Evolutionary conservation across 2,888 invertebrate species (phyloP).

Genomic region (Pycnomerus fuliginosus): DNA sequence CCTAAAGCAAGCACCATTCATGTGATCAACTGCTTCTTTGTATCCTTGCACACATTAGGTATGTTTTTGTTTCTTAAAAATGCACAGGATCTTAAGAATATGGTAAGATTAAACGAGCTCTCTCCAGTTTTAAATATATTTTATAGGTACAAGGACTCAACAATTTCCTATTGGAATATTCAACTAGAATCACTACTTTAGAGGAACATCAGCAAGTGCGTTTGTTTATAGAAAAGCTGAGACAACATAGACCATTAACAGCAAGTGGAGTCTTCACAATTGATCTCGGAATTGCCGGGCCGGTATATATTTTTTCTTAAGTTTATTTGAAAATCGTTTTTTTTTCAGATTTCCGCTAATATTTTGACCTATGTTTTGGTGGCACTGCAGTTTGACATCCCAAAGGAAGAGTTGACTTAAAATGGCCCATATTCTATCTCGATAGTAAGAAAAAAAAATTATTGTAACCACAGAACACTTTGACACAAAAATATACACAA

Average conservation of each 20-base stretch:
- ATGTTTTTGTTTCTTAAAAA: slow-evolving; percentile 46
- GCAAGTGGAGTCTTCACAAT: slow-evolving; percentile 50
- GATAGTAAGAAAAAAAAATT: too few species aligned
- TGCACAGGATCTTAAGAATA: slow-evolving; percentile 46
- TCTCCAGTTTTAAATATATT: background rate
- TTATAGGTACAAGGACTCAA: slow-evolving; percentile 46
- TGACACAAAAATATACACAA: too few species aligned
- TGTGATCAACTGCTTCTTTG: slow-evolving; percentile 45
- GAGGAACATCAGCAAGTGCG: slow-evolving; percentile 50
- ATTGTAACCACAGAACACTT: too few species aligned
- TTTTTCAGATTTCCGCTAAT: slow-evolving; percentile 49
- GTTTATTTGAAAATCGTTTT: background rate
- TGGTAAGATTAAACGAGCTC: slow-evolving; percentile 37
- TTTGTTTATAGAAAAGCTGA: slow-evolving; percentile 49
- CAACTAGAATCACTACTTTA: slow-evolving; percentile 42
- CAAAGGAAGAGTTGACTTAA: slow-evolving; percentile 34
- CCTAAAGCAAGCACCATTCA: slow-evolving; percentile 42
- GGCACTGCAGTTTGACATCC: slow-evolving; percentile 50
- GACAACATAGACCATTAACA: slow-evolving; percentile 45
- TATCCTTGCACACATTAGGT: slow-evolving; percentile 44
- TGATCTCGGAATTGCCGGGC: slow-evolving; percentile 49
- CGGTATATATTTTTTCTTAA: slow-evolving; percentile 36
- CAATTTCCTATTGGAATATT: slow-evolving; percentile 47
- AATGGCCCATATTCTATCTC: too few species aligned
- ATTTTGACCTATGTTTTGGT: slow-evolving; percentile 51